phyloP scores from a whole-genome alignment of 2,113 vertebrate species.

The Strigops habroptila region DNA sequence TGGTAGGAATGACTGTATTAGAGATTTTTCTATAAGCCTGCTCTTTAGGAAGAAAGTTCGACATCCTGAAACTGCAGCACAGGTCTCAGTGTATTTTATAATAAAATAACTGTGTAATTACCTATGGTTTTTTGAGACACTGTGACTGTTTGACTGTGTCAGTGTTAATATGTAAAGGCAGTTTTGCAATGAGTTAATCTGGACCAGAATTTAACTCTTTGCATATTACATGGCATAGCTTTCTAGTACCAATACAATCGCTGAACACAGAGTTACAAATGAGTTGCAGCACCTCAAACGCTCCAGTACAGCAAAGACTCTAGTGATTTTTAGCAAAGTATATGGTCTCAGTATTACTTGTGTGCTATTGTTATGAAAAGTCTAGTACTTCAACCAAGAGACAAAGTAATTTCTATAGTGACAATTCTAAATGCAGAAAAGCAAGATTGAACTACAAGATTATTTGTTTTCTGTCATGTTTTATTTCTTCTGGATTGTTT shows the following conservation, averaged over 20 bases:
- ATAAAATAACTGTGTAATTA: not conserved
- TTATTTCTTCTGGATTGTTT: not conserved
- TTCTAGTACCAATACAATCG: not conserved
- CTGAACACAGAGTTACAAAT: not conserved
- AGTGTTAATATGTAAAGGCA: not conserved
- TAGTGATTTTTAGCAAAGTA: not conserved
- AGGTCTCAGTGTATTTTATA: not conserved
- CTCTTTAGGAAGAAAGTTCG: not conserved
- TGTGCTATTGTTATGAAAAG: not conserved
- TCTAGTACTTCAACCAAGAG: not conserved
- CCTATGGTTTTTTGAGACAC: not conserved
- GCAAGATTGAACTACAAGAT: not conserved
- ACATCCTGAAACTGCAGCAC: not conserved
- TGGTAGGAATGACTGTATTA: not conserved
- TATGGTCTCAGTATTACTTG: accelerated
- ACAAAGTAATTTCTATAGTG: not conserved
- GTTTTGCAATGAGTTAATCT: not conserved
- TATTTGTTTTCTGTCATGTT: conserved; percentile 11
- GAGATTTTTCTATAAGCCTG: not conserved
- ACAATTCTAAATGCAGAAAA: conserved; percentile 32
- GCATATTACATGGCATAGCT: not conserved
- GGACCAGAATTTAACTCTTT: not conserved
- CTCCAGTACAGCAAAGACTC: not conserved
- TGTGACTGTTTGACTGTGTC: not conserved
- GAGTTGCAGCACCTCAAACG: not conserved